These are phyloP conservation scores for Hydropsyche betteni DNA, from an alignment of 2,888 invertebrate genomes.

Conservation along the genomic window DNA sequence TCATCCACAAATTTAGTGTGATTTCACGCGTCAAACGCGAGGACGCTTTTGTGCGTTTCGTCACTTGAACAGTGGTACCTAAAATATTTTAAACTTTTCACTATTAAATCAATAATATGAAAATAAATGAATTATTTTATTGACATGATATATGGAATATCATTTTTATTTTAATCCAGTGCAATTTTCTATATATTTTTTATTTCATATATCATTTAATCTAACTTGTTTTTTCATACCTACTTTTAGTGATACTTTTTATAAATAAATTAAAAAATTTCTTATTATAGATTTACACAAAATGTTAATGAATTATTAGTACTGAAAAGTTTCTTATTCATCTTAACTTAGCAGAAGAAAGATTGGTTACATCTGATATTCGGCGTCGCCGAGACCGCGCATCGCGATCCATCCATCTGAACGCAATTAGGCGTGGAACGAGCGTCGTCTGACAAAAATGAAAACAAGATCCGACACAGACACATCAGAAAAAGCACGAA, in stretches of 20 bases:
- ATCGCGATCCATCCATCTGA: slow-evolving; percentile 43
- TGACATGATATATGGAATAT: no score
- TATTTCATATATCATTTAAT: no score
- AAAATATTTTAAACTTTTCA: background rate
- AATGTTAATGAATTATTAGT: no score
- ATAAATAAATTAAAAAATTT: no score
- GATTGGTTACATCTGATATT: slow-evolving; percentile 20
- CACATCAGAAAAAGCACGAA: slow-evolving; percentile 38
- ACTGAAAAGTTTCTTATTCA: no score
- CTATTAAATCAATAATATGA: background rate
- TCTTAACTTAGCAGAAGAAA: no score
- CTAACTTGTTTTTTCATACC: no score
- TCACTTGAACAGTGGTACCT: background rate
- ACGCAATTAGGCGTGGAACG: slow-evolving; percentile 44
- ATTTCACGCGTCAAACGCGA: slow-evolving; percentile 37
- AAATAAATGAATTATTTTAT: no score
- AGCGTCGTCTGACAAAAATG: slow-evolving; percentile 37
- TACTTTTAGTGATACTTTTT: no score
- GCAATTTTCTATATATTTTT: no score
- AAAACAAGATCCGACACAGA: slow-evolving; percentile 43
- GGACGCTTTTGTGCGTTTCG: slow-evolving; percentile 29
- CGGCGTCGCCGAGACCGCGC: slow-evolving; percentile 28
- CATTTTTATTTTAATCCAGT: no score
- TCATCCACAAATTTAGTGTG: slow-evolving; percentile 35
- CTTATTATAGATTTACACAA: no score